Base-by-base conservation (phyloP, 2,113 vertebrate species). In the Entomyzon cyanotis region DNA sequence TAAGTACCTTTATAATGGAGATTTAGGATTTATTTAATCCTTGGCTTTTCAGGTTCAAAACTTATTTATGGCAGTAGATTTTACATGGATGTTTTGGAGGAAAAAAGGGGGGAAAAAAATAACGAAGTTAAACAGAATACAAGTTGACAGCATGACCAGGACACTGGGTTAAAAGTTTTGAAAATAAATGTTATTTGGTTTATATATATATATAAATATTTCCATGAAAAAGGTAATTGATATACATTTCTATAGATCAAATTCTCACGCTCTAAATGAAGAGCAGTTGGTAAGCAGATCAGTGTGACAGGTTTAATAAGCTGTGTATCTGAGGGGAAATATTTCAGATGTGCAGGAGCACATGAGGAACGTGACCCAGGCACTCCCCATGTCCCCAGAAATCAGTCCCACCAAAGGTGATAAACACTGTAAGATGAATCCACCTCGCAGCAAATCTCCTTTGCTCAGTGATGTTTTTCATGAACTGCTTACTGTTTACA, bases 381-480 rank as follows among this genome's bases (percentile, higher is more conserved):
- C 41, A 41, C 13, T n/a, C 14, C 31, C 25, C 11, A 6, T 0
- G 5, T 5, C 64, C 68, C n/a, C 55, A 12, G 2, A 19, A 59
- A 31, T 9, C 44, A 42, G 52, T 8, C 13, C 35, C 33, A 52
- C 6, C 58, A 46, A 16, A 73, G 39, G 23, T n/a, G 59, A 64
- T 1, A 2, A 62, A 52, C 25, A 25, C 25, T 30, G 33, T 1
- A 8, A 9, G 23, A 9, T 6, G 13, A 63, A 62, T 0, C 18
- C 70, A 16, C 10, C 6, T 56, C 13, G 8, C 2, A 52, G 33
- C 77, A 52, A 39, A 28, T 1, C 11, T 49, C 49, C 59, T 65
- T 12, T 25, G 33, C 49, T 44, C 24, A 5, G 35, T 1, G 17
- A 12, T 14, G 0, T 1, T 12, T 46, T 60, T 30, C 3, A 22